Percentiles rank a stretch among this genome's conserved stretches.
phyloP scores from a whole-genome alignment of 2,797 vertebrate genomes.

The Ctenochaetus hawaiiensis region DNA sequence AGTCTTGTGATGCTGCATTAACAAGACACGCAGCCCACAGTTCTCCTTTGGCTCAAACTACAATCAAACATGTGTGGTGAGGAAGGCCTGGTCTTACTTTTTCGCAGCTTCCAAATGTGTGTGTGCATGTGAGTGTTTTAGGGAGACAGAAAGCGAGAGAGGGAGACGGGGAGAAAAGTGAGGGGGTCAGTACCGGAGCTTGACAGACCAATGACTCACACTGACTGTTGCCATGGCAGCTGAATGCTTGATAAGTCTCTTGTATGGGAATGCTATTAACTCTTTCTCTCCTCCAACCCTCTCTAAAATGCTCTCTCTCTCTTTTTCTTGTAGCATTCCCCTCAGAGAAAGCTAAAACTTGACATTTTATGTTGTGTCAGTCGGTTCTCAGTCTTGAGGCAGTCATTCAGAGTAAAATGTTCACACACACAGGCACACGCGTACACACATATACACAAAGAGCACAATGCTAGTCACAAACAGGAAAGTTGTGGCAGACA shows the following conservation, averaged over 20 bases:
- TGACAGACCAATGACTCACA: conserved; percentile 53
- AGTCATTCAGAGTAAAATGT: conserved; percentile 50
- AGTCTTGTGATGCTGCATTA: conserved; percentile 41
- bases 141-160: background rate
- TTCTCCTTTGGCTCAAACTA: conserved; percentile 34
- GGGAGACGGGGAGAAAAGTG: background rate
- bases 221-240: conserved; percentile 52
- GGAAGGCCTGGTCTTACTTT: conserved; percentile 4
- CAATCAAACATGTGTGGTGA: conserved; percentile 3
- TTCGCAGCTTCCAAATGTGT: conserved; percentile 20
- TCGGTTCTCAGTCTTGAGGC: conserved; percentile 19
- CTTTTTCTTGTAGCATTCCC: conserved; percentile 1
- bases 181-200: conserved; percentile 41
- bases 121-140: background rate
- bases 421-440: conserved; percentile 21
- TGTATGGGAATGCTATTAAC: conserved; percentile 31
- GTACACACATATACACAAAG: conserved; percentile 24
- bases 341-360: background rate
- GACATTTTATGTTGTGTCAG: too few species aligned
- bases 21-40: conserved; percentile 14
- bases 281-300: conserved; percentile 3
- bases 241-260: conserved; percentile 59
- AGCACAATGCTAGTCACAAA: conserved; percentile 55
- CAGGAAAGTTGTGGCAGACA: conserved; percentile 71
- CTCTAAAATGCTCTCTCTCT: background rate